These are phyloP conservation scores for Papilio polytes DNA, from an alignment of 1,140 invertebrate species.

Conservation along the genomic window DNA sequence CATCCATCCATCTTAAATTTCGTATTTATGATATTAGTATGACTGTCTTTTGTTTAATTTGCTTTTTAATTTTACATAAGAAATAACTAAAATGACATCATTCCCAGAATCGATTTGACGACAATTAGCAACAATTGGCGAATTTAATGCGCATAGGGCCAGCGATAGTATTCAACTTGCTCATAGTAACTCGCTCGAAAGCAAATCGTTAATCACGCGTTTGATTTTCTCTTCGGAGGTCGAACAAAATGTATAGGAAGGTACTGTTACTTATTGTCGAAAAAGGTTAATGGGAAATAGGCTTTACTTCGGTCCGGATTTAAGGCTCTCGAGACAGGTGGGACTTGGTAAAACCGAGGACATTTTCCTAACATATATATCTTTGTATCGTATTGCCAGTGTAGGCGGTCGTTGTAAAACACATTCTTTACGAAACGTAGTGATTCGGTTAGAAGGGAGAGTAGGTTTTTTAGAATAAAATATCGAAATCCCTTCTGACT, in stretches of 20 bases:
- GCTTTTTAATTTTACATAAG: too few species aligned
- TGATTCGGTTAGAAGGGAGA: slow-evolving; percentile 26
- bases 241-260: slow-evolving; percentile 1
- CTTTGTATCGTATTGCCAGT: slow-evolving; percentile 34
- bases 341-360: background rate
- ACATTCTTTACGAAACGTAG: slow-evolving; percentile 29
- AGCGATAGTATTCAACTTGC: background rate
- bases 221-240: background rate
- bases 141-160: background rate
- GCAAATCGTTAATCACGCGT: background rate
- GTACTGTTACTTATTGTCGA: slow-evolving; percentile 25
- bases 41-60: too few species aligned
- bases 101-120: too few species aligned
- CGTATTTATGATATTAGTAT: too few species aligned
- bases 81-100: too few species aligned
- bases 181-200: background rate
- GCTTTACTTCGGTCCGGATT: slow-evolving; percentile 36
- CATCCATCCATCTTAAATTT: too few species aligned
- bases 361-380: slow-evolving; percentile 30
- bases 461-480: slow-evolving; percentile 1
- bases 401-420: slow-evolving; percentile 22
- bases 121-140: too few species aligned
- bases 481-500: slow-evolving; percentile 21
- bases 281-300: slow-evolving; percentile 40
- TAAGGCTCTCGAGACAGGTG: slow-evolving; percentile 35